Percentiles rank a stretch among this genome's conserved stretches.
Evolutionary conservation across 2,113 vertebrate species (phyloP).

Genomic region (Petroica traversi): DNA sequence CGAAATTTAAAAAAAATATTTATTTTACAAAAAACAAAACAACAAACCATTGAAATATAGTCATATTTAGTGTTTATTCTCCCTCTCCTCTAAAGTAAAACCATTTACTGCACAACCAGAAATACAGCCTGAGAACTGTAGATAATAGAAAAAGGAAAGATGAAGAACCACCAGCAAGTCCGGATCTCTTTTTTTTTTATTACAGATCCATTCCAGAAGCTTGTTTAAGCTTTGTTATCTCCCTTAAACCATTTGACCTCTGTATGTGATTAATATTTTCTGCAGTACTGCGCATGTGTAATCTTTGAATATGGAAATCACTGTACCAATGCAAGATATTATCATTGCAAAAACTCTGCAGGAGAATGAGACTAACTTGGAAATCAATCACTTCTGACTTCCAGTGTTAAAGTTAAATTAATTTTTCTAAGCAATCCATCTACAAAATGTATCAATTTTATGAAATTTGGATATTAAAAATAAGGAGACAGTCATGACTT

Average conservation of each 20-base stretch:
- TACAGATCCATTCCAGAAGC: neutral
- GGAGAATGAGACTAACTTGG: neutral
- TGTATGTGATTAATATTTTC: neutral
- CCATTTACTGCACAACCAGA: neutral
- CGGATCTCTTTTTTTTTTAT: neutral
- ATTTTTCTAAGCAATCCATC: slow-evolving; percentile 37
- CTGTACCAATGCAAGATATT: neutral
- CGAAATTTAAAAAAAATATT: accelerated
- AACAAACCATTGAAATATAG: neutral
- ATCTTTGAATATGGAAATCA: neutral
- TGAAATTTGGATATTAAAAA: slow-evolving; percentile 39
- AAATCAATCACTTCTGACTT: slow-evolving; percentile 29
- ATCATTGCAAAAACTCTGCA: neutral
- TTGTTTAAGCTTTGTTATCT: neutral
- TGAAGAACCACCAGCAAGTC: neutral
- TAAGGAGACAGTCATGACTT: slow-evolving; percentile 39
- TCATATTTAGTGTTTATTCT: neutral
- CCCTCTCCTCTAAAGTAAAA: neutral
- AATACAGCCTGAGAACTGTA: neutral
- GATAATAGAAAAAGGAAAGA: neutral
- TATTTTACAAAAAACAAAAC: neutral
- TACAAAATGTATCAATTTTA: slow-evolving; percentile 11
- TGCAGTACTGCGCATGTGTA: neutral
- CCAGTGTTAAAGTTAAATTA: slow-evolving; percentile 3
- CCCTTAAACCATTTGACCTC: neutral